These are phyloP conservation scores for Phalacrocorax pelagicus DNA, from an alignment of 2,113 vertebrate genomes.

Conservation along the genomic window DNA sequence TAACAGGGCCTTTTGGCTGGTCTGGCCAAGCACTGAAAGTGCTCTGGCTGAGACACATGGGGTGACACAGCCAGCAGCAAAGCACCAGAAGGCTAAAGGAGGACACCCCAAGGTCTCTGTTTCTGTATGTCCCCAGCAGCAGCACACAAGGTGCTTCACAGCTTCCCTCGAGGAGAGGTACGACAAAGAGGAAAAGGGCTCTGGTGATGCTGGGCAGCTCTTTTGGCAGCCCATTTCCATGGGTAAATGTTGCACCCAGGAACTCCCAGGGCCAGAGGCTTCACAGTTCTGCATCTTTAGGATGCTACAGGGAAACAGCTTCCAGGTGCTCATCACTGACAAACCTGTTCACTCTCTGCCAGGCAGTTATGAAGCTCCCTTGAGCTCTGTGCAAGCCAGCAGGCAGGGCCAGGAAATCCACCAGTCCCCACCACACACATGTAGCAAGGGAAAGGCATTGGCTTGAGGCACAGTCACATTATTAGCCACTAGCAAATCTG, in stretches of 20 bases:
- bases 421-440: neutral
- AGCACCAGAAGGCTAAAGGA: neutral
- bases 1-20: neutral
- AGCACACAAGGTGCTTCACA: rapidly evolving
- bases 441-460: neutral
- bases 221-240: neutral
- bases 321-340: neutral
- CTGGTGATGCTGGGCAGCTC: neutral
- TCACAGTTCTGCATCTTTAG: neutral
- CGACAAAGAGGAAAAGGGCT: neutral
- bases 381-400: neutral
- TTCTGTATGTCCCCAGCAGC: rapidly evolving
- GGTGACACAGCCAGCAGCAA: neutral
- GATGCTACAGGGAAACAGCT: neutral
- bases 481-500: neutral
- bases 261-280: neutral
- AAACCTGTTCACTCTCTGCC: neutral
- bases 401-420: neutral
- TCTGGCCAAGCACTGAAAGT: no score
- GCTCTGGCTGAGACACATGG: neutral
- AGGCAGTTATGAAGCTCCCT: neutral
- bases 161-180: neutral
- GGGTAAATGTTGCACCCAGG: neutral
- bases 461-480: neutral
- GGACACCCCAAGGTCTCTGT: neutral